Evolutionary conservation across 2,113 vertebrate genomes (phyloP).

Genomic region (Python bivittatus): DNA sequence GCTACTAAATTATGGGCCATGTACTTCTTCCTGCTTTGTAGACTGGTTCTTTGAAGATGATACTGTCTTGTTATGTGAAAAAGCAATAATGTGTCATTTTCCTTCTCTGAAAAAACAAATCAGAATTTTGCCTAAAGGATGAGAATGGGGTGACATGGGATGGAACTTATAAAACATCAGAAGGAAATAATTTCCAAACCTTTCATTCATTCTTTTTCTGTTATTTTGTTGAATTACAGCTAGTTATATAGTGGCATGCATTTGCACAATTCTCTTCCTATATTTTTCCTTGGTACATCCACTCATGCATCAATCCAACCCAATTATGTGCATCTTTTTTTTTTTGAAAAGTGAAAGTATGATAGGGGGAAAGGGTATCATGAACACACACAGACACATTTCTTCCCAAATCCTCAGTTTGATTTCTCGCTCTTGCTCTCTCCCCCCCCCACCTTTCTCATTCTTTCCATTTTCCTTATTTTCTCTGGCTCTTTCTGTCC

Average conservation of each 20-base stretch:
- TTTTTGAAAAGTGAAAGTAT: background rate
- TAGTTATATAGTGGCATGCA: background rate
- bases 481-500: background rate
- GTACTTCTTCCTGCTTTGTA: conserved; percentile 47
- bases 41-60: conserved; percentile 56
- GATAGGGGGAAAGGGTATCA: background rate
- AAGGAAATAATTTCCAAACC: conserved; percentile 30
- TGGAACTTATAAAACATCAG: background rate
- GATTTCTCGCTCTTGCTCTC: background rate
- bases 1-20: conserved; percentile 57
- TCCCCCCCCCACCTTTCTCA: background rate
- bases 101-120: conserved; percentile 54
- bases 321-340: background rate
- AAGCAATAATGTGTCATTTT: conserved; percentile 56
- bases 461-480: background rate
- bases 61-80: conserved; percentile 11
- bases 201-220: background rate
- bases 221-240: background rate
- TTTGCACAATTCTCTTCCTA: background rate
- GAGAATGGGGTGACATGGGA: conserved; percentile 34
- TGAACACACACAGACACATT: background rate
- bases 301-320: background rate
- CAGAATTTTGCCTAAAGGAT: conserved; percentile 39
- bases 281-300: background rate
- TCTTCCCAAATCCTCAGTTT: background rate